Evolutionary conservation across 2,797 vertebrate species (phyloP).

Genomic region (Pangasius sanitwongsei): DNA sequence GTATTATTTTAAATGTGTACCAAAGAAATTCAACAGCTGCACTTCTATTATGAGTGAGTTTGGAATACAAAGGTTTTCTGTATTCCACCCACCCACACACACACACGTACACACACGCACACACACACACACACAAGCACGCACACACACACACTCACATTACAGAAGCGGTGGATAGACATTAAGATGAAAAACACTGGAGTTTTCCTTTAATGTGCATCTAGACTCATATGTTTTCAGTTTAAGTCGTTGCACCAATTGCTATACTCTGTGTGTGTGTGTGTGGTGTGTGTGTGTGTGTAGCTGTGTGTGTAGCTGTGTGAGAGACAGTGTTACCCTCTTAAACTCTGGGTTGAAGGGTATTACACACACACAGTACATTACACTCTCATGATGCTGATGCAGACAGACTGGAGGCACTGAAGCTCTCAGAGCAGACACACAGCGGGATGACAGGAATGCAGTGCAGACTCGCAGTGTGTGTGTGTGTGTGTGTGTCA

Average conservation of each 20-base stretch:
- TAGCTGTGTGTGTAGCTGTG: neutral
- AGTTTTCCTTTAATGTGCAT: constrained; percentile 3
- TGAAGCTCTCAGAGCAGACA: constrained; percentile 50
- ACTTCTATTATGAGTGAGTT: neutral
- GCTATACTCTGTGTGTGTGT: neutral
- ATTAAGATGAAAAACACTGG: neutral
- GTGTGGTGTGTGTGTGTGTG: neutral
- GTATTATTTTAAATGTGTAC: neutral
- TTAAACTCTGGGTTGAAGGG: constrained; percentile 6
- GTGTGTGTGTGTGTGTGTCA: constrained; percentile 35
- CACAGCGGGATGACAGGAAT: constrained; percentile 34
- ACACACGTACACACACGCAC: neutral
- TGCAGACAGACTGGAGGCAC: constrained; percentile 49
- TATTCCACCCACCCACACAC: neutral
- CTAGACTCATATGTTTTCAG: neutral
- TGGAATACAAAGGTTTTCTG: neutral
- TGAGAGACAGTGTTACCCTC: constrained; percentile 4
- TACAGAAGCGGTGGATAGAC: neutral
- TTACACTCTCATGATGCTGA: constrained; percentile 37
- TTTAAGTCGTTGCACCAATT: neutral
- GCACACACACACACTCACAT: neutral
- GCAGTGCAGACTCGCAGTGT: constrained; percentile 13
- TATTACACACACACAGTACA: constrained; percentile 13
- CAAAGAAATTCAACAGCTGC: neutral
- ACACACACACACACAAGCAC: constrained; percentile 7